Base-by-base conservation (phyloP, 2,797 vertebrate genomes). In the Xyrichtys novacula region DNA sequence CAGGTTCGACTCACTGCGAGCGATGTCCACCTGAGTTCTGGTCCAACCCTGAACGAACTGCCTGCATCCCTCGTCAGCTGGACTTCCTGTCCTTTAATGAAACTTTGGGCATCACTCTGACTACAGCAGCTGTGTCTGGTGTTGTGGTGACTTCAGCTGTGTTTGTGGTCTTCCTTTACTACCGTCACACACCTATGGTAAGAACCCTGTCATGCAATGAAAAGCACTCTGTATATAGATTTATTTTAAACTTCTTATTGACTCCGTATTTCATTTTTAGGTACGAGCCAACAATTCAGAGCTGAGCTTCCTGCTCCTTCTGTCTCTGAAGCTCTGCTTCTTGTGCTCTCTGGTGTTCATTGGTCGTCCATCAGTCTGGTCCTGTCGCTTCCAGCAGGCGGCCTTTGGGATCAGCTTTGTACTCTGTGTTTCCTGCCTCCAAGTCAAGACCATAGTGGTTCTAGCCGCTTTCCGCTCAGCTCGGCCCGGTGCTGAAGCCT, bases 71-170 rank as follows among this genome's bases (percentile, higher is more conserved):
- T 61, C 75, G 83, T 58, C 60, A 83, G 0, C 15, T 94, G 87
- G 93, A 94, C 69, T 95, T 92, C 52, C 92, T 95, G 1, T 90
- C 92, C 26, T 93, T 91, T 39, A 76, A 89, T 50, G 93, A 94
- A 61, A 90, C 92, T 0, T 65, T 94, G 74, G 93, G 93, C 29
- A 89, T 93, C 22, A 88, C 90, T 17, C 71, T 94, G 62, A 89
- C 86, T 0, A 68, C 87, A 29, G 92, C 61, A 8, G 91, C 94
- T 44, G 58, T 91, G 29, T 91, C 74, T 1, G 93, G 94, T 9
- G 86, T 67, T 2, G 11, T 65, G 0, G 72, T 88, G 34, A 93
- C 93, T 40, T 42, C 83, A 22, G 88, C 79, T 44, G 91, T 95
- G 20, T 88, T 88, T 75, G 47, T 89, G 14, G 83, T 94, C n/a